phyloP scores from a whole-genome alignment of 1,140 invertebrate species.

The Eupristina koningsbergeri region DNA sequence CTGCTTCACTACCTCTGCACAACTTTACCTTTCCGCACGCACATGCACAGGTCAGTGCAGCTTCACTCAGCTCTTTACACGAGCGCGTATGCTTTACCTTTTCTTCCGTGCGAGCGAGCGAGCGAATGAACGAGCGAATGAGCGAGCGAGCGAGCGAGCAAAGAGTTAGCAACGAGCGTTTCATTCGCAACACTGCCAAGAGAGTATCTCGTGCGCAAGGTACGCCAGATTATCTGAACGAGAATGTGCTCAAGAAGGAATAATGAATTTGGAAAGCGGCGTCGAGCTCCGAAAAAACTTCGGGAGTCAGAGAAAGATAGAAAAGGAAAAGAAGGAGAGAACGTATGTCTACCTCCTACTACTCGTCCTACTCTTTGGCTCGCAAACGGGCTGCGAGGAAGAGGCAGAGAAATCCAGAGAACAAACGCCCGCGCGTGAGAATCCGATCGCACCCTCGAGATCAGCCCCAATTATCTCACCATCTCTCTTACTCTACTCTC shows the following conservation, averaged over 20 bases:
- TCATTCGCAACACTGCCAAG: not conserved
- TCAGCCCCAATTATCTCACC: conserved; percentile 50
- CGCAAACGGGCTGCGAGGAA: not conserved
- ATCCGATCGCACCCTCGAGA: conserved; percentile 51
- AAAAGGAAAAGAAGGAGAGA: not conserved
- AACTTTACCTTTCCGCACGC: not conserved
- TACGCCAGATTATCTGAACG: not conserved
- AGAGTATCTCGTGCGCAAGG: not conserved
- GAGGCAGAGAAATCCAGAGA: not conserved
- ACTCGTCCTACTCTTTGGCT: not conserved
- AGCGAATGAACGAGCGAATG: not conserved
- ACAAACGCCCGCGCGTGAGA: conserved; percentile 43
- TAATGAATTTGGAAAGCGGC: conserved; percentile 46
- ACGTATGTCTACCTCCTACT: not conserved
- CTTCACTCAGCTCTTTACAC: not conserved
- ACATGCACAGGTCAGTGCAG: not conserved
- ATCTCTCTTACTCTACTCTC: conserved; percentile 26
- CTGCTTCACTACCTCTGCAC: not conserved
- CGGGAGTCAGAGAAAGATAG: not conserved
- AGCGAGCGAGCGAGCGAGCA: too few relatives aligned
- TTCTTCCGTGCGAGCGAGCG: too few relatives aligned
- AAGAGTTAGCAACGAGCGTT: not conserved
- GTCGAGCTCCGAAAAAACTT: not conserved
- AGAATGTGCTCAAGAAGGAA: conserved; percentile 36
- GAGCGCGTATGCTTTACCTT: not conserved